Evolutionary conservation across 2,888 invertebrate genomes (phyloP).

Genomic region (Miltochrista miniata): DNA sequence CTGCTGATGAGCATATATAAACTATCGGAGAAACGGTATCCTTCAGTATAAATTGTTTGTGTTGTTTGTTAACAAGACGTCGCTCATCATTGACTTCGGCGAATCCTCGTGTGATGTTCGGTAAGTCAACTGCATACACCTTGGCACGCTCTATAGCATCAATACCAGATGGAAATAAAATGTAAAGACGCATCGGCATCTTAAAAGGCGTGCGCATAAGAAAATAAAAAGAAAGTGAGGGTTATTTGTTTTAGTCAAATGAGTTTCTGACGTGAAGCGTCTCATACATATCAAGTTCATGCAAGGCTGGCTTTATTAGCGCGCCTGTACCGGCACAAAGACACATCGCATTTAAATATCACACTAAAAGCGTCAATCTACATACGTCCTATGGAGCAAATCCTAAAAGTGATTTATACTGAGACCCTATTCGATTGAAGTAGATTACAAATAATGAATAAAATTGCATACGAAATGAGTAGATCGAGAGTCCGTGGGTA

Average conservation of each 20-base stretch:
- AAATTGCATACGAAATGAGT: slow-evolving; percentile 83
- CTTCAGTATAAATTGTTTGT: no score
- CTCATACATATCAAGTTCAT: slow-evolving; percentile 65
- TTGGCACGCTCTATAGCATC: slow-evolving; percentile 29
- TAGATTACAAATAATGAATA: slow-evolving; percentile 84
- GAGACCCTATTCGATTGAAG: slow-evolving; percentile 81
- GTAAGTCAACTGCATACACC: slow-evolving; percentile 31
- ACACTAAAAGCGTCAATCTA: slow-evolving; percentile 81
- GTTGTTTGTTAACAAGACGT: no score
- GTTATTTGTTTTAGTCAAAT: slow-evolving; percentile 79
- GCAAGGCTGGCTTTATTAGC: slow-evolving; percentile 72
- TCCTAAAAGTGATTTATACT: slow-evolving; percentile 82
- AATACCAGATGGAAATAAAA: slow-evolving; percentile 58
- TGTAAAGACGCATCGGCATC: slow-evolving; percentile 58
- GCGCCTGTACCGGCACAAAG: slow-evolving; percentile 62
- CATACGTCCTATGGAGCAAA: slow-evolving; percentile 77
- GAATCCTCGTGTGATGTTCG: slow-evolving; percentile 23
- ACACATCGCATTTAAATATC: slow-evolving; percentile 77
- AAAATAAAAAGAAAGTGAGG: slow-evolving; percentile 65
- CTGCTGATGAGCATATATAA: no score
- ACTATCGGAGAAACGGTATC: no score
- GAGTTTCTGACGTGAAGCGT: slow-evolving; percentile 68
- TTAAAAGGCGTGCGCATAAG: slow-evolving; percentile 62
- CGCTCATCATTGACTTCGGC: slow-evolving; percentile 23
- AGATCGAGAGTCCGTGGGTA: slow-evolving; percentile 71